These are phyloP conservation scores for Malurus splendens DNA, from an alignment of 2,797 vertebrate genomes.

Conservation along the genomic window DNA sequence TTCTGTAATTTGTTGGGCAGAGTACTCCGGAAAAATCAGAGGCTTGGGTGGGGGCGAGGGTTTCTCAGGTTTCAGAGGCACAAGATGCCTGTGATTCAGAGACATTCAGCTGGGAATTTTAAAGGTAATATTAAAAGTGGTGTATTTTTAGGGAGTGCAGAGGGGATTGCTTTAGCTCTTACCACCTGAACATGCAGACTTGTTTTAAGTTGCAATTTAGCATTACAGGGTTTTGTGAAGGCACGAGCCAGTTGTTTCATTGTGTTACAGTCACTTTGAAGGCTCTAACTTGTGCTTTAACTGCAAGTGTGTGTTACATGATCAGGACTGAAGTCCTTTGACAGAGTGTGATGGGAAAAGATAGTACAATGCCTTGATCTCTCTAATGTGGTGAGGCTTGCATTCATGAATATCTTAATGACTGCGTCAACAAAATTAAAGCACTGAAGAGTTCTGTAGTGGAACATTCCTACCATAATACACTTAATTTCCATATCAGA, in stretches of 20 bases:
- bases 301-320: neutral
- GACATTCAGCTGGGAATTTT: constrained; percentile 1
- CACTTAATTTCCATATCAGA: constrained; percentile 44
- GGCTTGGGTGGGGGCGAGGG: constrained; percentile 41
- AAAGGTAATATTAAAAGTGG: neutral
- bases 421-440: constrained; percentile 58
- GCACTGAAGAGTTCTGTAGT: constrained; percentile 35
- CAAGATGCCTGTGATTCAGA: constrained; percentile 49
- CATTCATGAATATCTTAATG: constrained; percentile 55
- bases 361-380: constrained; percentile 47
- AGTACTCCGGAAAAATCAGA: constrained; percentile 43
- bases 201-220: neutral
- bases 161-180: neutral
- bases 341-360: neutral
- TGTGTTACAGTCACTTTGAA: neutral
- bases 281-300: neutral
- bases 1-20: constrained; percentile 45
- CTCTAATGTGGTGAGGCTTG: neutral
- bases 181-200: neutral
- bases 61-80: constrained; percentile 38
- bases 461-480: constrained; percentile 42
- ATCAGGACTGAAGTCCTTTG: constrained; percentile 7
- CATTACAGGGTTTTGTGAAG: neutral
- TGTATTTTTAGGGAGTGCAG: neutral
- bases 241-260: neutral